Percentiles rank a stretch among this genome's conserved stretches.
phyloP scores from a whole-genome alignment of 2,888 invertebrate genomes.

The Helleia helle region DNA sequence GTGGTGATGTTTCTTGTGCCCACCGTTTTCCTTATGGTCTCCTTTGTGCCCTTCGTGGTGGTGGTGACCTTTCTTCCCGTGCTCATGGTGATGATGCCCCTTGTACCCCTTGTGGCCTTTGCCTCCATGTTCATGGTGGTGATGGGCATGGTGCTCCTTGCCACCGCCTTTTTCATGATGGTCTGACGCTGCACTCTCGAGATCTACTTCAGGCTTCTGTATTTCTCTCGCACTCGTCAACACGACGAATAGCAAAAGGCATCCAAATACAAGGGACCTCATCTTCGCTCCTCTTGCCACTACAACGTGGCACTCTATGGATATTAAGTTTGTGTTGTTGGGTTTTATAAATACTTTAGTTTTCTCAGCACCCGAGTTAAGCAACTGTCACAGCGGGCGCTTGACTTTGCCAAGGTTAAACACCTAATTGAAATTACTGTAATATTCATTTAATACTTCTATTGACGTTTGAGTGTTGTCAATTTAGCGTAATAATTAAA shows the following conservation, averaged over 20 bases:
- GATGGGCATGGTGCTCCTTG: conserved; percentile 76
- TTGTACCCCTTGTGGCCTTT: conserved; percentile 82
- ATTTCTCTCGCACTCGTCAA: conserved; percentile 54
- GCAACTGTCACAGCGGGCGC: conserved; percentile 34
- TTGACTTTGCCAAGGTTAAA: conserved; percentile 21
- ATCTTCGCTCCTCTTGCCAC: background rate
- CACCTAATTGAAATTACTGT: conserved; percentile 38
- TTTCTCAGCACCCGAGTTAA: conserved; percentile 47
- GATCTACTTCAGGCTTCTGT: conserved; percentile 61
- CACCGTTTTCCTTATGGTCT: conserved; percentile 73
- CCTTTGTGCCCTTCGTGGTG: conserved; percentile 78
- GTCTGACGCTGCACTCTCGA: conserved; percentile 62
- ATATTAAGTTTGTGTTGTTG: background rate
- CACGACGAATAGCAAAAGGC: conserved; percentile 48
- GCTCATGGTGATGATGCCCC: conserved; percentile 77
- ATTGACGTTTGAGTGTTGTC: conserved; percentile 1
- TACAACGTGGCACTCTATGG: too few species aligned
- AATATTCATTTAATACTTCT: conserved; percentile 11
- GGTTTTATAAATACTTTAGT: conserved; percentile 60
- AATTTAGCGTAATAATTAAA: background rate
- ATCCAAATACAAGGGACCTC: conserved; percentile 23
- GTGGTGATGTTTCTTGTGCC: conserved; percentile 77
- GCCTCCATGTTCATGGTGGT: conserved; percentile 77
- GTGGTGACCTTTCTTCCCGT: conserved; percentile 82
- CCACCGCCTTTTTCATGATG: conserved; percentile 74